Evolutionary conservation across 2,888 invertebrate genomes (phyloP).

Genomic region (Tipula unca): DNA sequence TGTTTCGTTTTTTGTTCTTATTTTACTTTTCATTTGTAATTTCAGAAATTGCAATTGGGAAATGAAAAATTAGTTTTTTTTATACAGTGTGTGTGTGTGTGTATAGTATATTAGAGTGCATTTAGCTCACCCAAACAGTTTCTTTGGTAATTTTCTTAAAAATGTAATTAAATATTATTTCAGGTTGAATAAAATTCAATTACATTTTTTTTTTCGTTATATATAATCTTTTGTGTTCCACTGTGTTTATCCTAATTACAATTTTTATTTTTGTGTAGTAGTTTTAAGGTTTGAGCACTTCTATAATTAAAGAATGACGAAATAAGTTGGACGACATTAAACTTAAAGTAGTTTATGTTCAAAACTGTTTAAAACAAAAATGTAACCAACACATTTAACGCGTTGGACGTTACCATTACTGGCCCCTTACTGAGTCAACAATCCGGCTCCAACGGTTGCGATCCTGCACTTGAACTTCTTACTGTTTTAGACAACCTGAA

Average conservation of each 20-base stretch:
- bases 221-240: not conserved
- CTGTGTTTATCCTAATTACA: not conserved
- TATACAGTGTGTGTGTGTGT: not conserved
- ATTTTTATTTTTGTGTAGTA: not conserved
- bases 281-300: not conserved
- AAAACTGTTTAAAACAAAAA: no score
- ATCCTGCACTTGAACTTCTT: no score
- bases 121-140: not conserved
- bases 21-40: no score
- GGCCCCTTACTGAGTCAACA: no score
- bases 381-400: no score
- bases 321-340: no score
- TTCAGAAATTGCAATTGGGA: not conserved
- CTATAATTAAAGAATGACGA: not conserved
- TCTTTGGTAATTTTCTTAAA: not conserved
- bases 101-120: not conserved
- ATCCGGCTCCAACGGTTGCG: no score
- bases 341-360: no score
- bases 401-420: no score
- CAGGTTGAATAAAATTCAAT: not conserved
- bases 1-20: not conserved
- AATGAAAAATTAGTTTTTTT: not conserved
- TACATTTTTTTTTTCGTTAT: not conserved
- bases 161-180: not conserved
- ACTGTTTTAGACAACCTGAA: no score